A percentile compares a stretch with the other conserved stretches of the same genome.
These are phyloP conservation scores for Apaloderma vittatum DNA, from an alignment of 2,113 vertebrate genomes.

Conservation along the genomic window DNA sequence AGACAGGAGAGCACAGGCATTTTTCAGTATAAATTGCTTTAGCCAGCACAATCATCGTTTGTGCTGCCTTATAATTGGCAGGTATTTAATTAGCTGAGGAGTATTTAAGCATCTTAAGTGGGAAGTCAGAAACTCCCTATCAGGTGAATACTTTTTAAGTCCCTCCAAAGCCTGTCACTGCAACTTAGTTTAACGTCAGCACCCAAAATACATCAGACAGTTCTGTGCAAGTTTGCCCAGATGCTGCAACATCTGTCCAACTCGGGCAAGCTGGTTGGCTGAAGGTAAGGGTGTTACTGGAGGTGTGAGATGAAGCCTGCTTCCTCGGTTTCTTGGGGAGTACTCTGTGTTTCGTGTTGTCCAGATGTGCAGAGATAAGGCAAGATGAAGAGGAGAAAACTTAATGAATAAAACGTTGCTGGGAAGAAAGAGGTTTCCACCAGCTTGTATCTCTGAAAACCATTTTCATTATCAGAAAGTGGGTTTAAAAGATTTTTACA, in stretches of 20 bases:
- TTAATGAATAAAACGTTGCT: neutral
- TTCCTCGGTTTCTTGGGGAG: neutral
- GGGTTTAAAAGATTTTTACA: neutral
- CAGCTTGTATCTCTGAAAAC: neutral
- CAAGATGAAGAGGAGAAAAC: neutral
- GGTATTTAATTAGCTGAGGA: slow-evolving; percentile 53
- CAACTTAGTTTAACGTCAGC: neutral
- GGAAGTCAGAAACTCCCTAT: slow-evolving; percentile 8
- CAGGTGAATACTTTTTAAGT: neutral
- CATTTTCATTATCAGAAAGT: slow-evolving; percentile 1
- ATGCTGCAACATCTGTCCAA: slow-evolving; percentile 27
- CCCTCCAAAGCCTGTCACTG: neutral
- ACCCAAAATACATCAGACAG: neutral
- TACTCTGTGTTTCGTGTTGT: neutral
- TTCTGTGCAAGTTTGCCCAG: neutral
- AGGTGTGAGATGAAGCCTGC: neutral
- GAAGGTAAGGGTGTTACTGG: neutral
- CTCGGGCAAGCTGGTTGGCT: neutral
- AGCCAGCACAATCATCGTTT: neutral
- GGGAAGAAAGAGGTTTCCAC: neutral
- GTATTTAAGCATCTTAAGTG: neutral
- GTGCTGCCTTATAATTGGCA: slow-evolving; percentile 21
- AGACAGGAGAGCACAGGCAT: neutral
- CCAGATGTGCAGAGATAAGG: neutral
- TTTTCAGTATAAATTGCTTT: slow-evolving; percentile 2